A percentile compares a stretch with the other conserved stretches of the same genome.
Conservation (phyloP, 1,140 invertebrate genomes). For the Cotesia chilonis region DNA sequence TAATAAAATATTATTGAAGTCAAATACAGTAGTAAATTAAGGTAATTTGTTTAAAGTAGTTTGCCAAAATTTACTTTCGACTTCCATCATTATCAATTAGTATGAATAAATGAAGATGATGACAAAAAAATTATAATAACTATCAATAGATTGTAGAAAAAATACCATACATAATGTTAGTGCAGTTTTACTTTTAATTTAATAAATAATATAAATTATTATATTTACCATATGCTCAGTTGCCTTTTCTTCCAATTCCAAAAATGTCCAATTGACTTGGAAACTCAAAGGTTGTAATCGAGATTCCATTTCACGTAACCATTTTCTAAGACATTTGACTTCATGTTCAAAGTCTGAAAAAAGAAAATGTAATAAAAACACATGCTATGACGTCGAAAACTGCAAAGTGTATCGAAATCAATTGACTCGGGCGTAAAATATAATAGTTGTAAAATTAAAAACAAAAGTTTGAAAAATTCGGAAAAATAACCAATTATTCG, state of each 20-base stretch:
- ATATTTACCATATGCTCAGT: slow-evolving; percentile 75
- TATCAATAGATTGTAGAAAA: no score
- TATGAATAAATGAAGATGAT: no score
- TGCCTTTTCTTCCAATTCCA: slow-evolving; percentile 74
- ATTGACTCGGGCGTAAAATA: no score
- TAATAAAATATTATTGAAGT: no score
- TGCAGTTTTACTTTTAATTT: no score
- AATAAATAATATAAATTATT: background rate
- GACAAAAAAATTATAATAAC: no score
- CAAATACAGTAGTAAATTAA: no score
- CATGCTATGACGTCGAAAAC: background rate
- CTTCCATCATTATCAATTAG: no score
- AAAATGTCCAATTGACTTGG: slow-evolving; percentile 69
- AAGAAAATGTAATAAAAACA: slow-evolving; percentile 19
- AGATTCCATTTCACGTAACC: slow-evolving; percentile 71
- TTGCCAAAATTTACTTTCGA: no score
- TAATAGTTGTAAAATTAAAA: background rate
- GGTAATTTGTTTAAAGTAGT: no score
- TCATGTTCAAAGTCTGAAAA: slow-evolving; percentile 75
- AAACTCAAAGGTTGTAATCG: slow-evolving; percentile 73
- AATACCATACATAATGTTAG: no score
- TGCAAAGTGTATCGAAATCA: no score
- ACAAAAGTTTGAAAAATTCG: background rate
- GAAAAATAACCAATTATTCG: background rate
- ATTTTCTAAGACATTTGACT: slow-evolving; percentile 73